Conservation (phyloP, 2,113 vertebrate species). For the Erinaceus europaeus region DNA sequence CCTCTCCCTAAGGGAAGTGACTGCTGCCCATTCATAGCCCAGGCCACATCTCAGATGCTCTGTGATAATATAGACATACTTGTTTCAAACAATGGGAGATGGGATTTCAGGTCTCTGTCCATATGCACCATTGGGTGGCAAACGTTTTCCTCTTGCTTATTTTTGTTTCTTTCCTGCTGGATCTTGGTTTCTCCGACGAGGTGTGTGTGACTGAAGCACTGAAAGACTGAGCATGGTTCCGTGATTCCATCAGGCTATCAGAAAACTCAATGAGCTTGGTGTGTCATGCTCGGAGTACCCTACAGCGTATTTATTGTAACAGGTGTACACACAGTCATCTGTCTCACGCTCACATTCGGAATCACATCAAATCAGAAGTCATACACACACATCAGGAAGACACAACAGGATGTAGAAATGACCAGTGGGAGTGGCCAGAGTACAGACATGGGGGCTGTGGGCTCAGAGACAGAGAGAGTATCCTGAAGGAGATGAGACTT, state of each 20-base stretch:
- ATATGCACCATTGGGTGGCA: rapidly evolving
- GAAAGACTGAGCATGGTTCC: neutral
- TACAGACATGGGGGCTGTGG: neutral
- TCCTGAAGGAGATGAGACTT: neutral
- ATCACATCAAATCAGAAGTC: too few species aligned
- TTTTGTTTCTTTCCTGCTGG: neutral
- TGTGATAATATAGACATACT: too few species aligned
- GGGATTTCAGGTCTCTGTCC: constrained; percentile 6
- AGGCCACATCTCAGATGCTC: neutral
- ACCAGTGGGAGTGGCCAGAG: rapidly evolving
- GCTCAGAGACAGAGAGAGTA: neutral
- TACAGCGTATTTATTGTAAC: neutral
- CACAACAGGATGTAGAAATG: neutral
- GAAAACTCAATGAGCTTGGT: neutral
- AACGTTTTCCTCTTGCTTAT: neutral
- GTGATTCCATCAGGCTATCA: neutral
- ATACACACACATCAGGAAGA: neutral
- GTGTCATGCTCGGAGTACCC: rapidly evolving
- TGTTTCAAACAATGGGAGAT: too few species aligned
- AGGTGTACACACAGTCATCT: neutral
- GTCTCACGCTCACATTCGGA: neutral
- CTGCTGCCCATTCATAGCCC: neutral
- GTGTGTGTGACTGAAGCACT: neutral
- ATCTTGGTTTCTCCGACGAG: neutral
- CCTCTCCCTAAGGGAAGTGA: neutral